Percentiles rank a stretch among this genome's conserved stretches.
Evolutionary conservation across 2,113 vertebrate species (phyloP).

Genomic region (Grallaria varia): DNA sequence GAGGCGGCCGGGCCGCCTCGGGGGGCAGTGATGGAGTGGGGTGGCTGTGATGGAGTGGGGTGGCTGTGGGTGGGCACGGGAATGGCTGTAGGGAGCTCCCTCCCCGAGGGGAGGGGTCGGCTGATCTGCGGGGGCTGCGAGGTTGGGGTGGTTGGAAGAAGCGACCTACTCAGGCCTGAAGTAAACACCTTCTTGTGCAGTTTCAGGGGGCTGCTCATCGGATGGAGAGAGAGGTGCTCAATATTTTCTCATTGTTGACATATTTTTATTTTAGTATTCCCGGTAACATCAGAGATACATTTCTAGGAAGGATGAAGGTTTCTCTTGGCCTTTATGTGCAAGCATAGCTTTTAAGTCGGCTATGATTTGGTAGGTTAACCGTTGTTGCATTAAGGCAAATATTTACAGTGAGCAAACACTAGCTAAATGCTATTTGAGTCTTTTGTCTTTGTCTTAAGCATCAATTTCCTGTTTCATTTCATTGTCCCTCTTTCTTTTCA

Average conservation of each 20-base stretch:
- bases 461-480: neutral
- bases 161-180: neutral
- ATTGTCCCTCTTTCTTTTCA: neutral
- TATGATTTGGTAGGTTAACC: neutral
- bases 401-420: neutral
- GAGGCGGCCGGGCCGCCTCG: neutral
- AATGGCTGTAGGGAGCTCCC: neutral
- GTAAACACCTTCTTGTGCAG: rapidly evolving
- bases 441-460: neutral
- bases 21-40: neutral
- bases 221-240: too few species aligned
- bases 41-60: rapidly evolving
- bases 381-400: neutral
- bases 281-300: rapidly evolving
- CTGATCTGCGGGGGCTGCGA: neutral
- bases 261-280: neutral
- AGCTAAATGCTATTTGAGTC: neutral
- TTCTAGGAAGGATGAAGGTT: neutral
- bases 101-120: too few species aligned
- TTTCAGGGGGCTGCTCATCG: neutral
- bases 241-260: neutral
- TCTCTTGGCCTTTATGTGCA: neutral
- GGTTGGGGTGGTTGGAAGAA: neutral
- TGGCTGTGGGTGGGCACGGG: neutral
- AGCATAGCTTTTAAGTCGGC: neutral